Percentiles rank a stretch among this genome's conserved stretches.
These are phyloP conservation scores for Biston betularia DNA, from an alignment of 2,888 invertebrate species.

Conservation along the genomic window DNA sequence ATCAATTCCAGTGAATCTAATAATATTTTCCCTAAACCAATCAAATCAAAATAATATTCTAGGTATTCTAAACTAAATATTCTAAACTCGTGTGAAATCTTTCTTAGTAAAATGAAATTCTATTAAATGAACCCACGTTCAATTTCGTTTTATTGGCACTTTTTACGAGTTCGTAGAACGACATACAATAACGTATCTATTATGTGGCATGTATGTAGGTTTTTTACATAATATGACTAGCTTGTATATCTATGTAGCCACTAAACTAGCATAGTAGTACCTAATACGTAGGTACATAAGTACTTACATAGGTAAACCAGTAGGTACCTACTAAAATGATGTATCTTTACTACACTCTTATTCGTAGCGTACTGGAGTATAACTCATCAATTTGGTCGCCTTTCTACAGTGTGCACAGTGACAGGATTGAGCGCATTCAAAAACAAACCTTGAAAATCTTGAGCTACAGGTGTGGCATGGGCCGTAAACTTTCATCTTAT, in stretches of 20 bases:
- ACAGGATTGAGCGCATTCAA: too few relatives aligned
- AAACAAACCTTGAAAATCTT: too few relatives aligned
- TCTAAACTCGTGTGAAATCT: conserved; percentile 3
- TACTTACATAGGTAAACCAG: too few relatives aligned
- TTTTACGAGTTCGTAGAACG: conserved; percentile 16
- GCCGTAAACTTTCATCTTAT: too few relatives aligned
- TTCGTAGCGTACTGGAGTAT: too few relatives aligned
- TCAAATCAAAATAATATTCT: conserved; percentile 2
- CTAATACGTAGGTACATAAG: too few relatives aligned
- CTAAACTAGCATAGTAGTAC: background rate
- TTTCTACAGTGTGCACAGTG: too few relatives aligned
- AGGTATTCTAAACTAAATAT: too few relatives aligned
- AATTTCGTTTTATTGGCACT: conserved; percentile 7
- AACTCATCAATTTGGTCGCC: too few relatives aligned
- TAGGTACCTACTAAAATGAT: too few relatives aligned
- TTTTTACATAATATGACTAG: background rate
- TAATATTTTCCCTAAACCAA: background rate
- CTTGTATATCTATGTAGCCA: background rate
- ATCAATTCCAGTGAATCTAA: background rate
- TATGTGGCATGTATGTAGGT: conserved; percentile 1
- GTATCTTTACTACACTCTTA: too few relatives aligned
- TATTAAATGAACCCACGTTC: conserved; percentile 3
- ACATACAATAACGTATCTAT: conserved; percentile 1
- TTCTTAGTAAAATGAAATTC: conserved; percentile 9
- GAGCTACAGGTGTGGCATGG: too few relatives aligned